Percentiles rank a stretch among this genome's conserved stretches.
Conservation (phyloP, 2,888 invertebrate species). For the Tinea semifulvella region DNA sequence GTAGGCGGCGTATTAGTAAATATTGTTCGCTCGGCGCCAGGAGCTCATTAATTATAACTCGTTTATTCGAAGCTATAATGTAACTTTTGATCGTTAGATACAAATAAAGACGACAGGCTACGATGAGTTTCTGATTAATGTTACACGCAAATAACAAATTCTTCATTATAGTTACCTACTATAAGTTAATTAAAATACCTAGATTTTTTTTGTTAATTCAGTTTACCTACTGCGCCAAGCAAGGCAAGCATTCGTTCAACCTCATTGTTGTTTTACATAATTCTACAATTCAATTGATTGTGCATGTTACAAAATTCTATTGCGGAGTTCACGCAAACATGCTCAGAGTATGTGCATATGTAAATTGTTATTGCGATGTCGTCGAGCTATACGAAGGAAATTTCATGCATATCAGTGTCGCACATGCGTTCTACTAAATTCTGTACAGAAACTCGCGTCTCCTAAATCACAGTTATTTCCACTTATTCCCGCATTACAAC, state of each 20-base stretch:
- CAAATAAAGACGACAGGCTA: not conserved
- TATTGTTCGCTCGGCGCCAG: constrained; percentile 44
- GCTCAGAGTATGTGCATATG: not conserved
- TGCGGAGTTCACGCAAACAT: not conserved
- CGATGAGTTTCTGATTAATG: too few relatives aligned
- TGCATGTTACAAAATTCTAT: not conserved
- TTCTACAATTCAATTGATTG: not conserved
- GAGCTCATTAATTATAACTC: constrained; percentile 34
- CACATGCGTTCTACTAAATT: constrained; percentile 30
- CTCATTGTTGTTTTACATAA: not conserved
- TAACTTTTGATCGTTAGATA: not conserved
- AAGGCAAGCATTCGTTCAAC: too few relatives aligned
- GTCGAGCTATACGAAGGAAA: constrained; percentile 5
- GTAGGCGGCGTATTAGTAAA: constrained; percentile 55
- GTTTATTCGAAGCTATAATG: constrained; percentile 20
- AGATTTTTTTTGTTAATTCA: too few relatives aligned
- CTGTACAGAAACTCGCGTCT: constrained; percentile 38
- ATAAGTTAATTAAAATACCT: too few relatives aligned
- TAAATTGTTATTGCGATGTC: constrained; percentile 1
- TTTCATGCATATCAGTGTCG: constrained; percentile 5
- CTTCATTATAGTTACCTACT: too few relatives aligned
- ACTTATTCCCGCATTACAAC: constrained; percentile 34
- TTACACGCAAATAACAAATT: too few relatives aligned
- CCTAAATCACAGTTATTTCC: constrained; percentile 58
- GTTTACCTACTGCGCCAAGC: too few relatives aligned